Conservation (phyloP, 2,113 vertebrate species). For the Pipra filicauda region DNA sequence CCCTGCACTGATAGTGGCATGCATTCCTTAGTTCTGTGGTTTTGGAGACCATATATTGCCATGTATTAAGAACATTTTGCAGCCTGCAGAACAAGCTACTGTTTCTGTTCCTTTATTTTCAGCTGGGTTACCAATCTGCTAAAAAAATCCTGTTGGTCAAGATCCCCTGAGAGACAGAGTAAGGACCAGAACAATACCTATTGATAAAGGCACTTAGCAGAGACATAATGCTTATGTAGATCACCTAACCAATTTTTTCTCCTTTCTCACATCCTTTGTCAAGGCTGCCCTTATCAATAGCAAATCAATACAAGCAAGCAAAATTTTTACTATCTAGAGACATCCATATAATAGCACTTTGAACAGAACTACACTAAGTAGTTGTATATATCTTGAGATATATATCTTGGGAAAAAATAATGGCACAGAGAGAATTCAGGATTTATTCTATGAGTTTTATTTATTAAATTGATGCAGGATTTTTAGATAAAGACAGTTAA, state of each 20-base stretch:
- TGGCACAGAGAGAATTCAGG: background rate
- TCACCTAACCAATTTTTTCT: background rate
- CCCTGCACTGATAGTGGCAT: background rate
- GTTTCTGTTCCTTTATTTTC: background rate
- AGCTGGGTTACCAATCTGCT: background rate
- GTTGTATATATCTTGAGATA: too few species aligned
- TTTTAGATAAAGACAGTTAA: background rate
- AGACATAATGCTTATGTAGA: background rate
- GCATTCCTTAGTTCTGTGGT: background rate
- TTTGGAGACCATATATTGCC: background rate
- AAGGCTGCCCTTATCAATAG: background rate
- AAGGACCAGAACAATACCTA: background rate
- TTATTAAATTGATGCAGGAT: background rate
- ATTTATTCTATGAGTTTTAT: background rate
- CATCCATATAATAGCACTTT: background rate
- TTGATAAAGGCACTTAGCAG: background rate
- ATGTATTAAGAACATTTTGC: background rate
- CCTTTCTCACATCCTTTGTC: background rate
- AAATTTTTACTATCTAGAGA: background rate
- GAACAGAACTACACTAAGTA: background rate
- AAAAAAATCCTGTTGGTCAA: background rate
- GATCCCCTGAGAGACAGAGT: background rate
- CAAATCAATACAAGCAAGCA: background rate
- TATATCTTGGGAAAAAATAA: background rate
- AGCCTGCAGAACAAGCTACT: background rate